Percentiles rank a stretch among this genome's conserved stretches.
phyloP scores from a whole-genome alignment of 2,888 invertebrate species.

The Orchestes rusci region DNA sequence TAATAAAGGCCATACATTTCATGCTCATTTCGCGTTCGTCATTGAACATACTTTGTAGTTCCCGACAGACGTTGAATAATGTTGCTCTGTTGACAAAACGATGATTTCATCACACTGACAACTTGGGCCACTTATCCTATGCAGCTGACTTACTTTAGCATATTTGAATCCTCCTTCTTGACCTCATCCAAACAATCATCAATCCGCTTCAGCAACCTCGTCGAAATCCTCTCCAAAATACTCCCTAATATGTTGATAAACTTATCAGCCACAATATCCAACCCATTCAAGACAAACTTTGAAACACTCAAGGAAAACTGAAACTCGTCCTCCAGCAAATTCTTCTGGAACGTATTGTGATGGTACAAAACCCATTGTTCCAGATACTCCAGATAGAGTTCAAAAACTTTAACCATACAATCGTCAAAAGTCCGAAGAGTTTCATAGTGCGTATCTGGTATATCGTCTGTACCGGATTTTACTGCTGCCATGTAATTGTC shows the following conservation, averaged over 20 bases:
- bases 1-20: slow-evolving; percentile 75
- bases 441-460: slow-evolving; percentile 18
- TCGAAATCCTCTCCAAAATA: slow-evolving; percentile 45
- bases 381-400: slow-evolving; percentile 82
- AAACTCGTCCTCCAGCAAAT: slow-evolving; percentile 82
- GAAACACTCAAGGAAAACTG: slow-evolving; percentile 73
- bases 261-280: slow-evolving; percentile 62
- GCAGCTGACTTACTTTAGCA: slow-evolving; percentile 33
- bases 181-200: slow-evolving; percentile 37
- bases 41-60: slow-evolving; percentile 72
- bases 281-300: slow-evolving; percentile 66
- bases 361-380: slow-evolving; percentile 72
- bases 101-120: neutral
- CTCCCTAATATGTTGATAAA: slow-evolving; percentile 57
- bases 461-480: slow-evolving; percentile 12
- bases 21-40: slow-evolving; percentile 71
- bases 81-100: slow-evolving; percentile 45
- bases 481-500: slow-evolving; percentile 17
- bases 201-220: slow-evolving; percentile 43
- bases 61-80: slow-evolving; percentile 61
- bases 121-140: neutral
- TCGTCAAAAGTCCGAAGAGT: slow-evolving; percentile 62
- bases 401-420: slow-evolving; percentile 50
- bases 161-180: slow-evolving; percentile 33
- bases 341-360: slow-evolving; percentile 59